Evolutionary conservation across 2,797 vertebrate genomes (phyloP).

Genomic region (Ctenosaura bakeri): DNA sequence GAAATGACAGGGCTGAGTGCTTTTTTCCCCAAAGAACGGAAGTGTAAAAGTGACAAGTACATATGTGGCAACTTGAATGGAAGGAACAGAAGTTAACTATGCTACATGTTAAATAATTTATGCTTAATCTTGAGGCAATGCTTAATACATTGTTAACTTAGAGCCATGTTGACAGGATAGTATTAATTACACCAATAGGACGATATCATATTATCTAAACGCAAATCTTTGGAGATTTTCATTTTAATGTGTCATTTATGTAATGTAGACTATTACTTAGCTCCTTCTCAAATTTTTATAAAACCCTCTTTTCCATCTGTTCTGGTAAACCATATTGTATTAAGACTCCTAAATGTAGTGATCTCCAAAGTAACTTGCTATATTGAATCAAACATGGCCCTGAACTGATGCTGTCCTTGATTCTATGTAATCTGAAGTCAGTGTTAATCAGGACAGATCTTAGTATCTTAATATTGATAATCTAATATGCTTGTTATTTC

Average conservation of each 20-base stretch:
- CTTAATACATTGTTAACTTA: slow-evolving; percentile 56
- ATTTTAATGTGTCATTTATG: slow-evolving; percentile 23
- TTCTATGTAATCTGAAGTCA: not conserved
- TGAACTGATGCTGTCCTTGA: not conserved
- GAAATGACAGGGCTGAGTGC: slow-evolving; percentile 53
- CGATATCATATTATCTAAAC: slow-evolving; percentile 52
- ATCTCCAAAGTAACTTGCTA: not conserved
- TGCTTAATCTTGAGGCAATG: slow-evolving; percentile 56
- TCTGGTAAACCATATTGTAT: not conserved
- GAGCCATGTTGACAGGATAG: slow-evolving; percentile 57
- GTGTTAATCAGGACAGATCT: not conserved
- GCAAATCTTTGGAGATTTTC: slow-evolving; percentile 29
- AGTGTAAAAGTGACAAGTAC: slow-evolving; percentile 57
- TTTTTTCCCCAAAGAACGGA: slow-evolving; percentile 58
- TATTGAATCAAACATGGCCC: not conserved
- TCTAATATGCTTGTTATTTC: not conserved
- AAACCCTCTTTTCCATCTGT: not conserved
- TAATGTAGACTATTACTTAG: not conserved
- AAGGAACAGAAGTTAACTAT: slow-evolving; percentile 58
- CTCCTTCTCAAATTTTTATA: slow-evolving; percentile 14
- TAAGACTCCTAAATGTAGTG: not conserved
- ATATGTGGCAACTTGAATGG: slow-evolving; percentile 43
- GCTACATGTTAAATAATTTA: slow-evolving; percentile 66
- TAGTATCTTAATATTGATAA: not conserved
- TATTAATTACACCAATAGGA: slow-evolving; percentile 57